These are phyloP conservation scores for Lacerta viridis DNA, from an alignment of 2,797 vertebrate genomes.

Conservation along the genomic window DNA sequence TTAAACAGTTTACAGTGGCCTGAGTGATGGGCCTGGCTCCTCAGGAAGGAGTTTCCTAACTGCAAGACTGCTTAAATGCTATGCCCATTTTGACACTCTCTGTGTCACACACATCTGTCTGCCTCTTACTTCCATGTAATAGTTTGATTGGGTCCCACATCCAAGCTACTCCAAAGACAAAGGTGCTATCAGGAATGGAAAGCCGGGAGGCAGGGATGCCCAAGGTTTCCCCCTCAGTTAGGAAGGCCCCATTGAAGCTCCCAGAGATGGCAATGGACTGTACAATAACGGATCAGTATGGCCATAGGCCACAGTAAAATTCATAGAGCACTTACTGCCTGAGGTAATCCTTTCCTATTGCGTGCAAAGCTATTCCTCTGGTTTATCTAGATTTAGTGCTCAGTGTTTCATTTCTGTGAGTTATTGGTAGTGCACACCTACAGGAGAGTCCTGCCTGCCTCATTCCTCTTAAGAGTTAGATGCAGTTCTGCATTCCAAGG, in stretches of 20 bases:
- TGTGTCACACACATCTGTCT: no score
- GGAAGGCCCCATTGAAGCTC: neutral
- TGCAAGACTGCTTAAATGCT: neutral
- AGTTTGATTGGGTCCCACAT: neutral
- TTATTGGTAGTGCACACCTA: neutral
- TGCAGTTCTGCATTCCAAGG: neutral
- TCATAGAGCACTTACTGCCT: neutral
- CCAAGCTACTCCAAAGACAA: neutral
- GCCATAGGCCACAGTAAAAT: neutral
- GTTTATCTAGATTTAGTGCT: slow-evolving; percentile 8
- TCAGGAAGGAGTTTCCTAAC: neutral
- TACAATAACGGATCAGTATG: neutral
- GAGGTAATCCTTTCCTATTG: neutral
- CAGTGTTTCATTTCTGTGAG: neutral
- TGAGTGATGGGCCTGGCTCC: neutral
- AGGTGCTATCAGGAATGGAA: neutral
- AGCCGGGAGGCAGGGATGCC: no score
- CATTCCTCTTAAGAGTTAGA: neutral
- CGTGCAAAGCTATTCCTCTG: neutral
- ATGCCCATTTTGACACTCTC: neutral
- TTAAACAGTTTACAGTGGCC: no score
- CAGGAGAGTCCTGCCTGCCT: neutral
- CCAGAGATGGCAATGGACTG: neutral
- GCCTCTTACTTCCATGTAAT: neutral
- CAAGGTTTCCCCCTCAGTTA: neutral